Base-by-base conservation (phyloP, 2,888 invertebrate species). In the Plutella xylostella region DNA sequence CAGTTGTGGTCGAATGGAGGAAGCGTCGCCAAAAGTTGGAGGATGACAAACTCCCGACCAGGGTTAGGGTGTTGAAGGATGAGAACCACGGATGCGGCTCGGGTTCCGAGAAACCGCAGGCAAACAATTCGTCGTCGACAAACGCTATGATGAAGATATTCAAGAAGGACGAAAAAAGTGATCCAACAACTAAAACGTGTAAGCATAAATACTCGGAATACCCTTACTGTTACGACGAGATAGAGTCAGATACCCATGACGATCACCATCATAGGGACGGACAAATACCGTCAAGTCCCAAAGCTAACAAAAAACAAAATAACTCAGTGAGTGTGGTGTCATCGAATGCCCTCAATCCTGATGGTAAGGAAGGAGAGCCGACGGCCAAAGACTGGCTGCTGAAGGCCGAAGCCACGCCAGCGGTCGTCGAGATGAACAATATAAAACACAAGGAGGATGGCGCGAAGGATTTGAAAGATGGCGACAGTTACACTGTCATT, bases 161-260 rank as follows among this genome's bases (percentile, higher is more conserved):
- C 43, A 82, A 79, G 45, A 62, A 69, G 11, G 79, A 82, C 2
- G 80, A 82, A 0, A 78, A 80, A 18, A 56, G 65, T 0, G 82
- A 80, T 51, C 76, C 79, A 0, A 80, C 77, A 0, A 79, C 90
- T 48, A 92, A 92, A 54, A 88, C 92, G 17, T 94, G 94, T 66
- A 94, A 93, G 71, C 93, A 94, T 57, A 93, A 92, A 63, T 94
- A 94, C 61, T 93, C 93, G n/a, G 92, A 93, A 31, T 93, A 93
- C 68, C 93, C 93, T 0, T 93, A 93, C 64, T 93, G 93, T 60
- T 94, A 94, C 53, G 93, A 92, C 55, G 94, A 93, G 68, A 93
- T 94, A 31, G 90, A 91, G 11, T 90, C 89, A 19, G 90, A 91
- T 48, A 89, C 89, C 0, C 89, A 89, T 57, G 89, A 87, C 49